These are phyloP conservation scores for Halcyon senegalensis DNA, from an alignment of 2,113 vertebrate genomes.

Conservation along the genomic window DNA sequence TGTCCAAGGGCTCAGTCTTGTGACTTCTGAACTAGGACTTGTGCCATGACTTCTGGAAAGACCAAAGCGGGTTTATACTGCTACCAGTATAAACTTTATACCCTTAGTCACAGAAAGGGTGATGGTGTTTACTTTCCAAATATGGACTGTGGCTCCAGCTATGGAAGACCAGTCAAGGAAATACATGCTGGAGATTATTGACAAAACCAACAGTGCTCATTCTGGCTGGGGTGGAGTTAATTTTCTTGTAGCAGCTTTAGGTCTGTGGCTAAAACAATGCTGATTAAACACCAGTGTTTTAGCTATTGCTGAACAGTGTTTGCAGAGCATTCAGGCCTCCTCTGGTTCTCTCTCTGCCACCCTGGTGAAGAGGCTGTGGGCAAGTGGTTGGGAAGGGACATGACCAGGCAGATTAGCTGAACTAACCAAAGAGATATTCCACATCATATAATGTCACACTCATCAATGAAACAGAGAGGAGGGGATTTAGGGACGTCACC, in stretches of 20 bases:
- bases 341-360: background rate
- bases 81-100: background rate
- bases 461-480: background rate
- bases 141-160: rapidly evolving
- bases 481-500: rapidly evolving
- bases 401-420: background rate
- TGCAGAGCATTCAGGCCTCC: background rate
- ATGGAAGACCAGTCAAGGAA: background rate
- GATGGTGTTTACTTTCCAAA: background rate
- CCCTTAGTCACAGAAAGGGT: background rate
- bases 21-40: background rate
- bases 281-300: background rate
- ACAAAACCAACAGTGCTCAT: background rate
- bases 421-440: background rate
- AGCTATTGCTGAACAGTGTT: background rate
- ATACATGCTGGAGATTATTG: background rate
- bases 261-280: background rate
- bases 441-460: rapidly evolving
- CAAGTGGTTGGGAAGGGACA: background rate
- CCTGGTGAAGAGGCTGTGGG: no score
- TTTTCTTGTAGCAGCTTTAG: background rate
- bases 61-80: background rate
- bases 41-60: background rate
- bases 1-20: background rate
- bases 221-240: background rate